Conservation (phyloP, 2,888 invertebrate genomes). For the Acleris laterana region DNA sequence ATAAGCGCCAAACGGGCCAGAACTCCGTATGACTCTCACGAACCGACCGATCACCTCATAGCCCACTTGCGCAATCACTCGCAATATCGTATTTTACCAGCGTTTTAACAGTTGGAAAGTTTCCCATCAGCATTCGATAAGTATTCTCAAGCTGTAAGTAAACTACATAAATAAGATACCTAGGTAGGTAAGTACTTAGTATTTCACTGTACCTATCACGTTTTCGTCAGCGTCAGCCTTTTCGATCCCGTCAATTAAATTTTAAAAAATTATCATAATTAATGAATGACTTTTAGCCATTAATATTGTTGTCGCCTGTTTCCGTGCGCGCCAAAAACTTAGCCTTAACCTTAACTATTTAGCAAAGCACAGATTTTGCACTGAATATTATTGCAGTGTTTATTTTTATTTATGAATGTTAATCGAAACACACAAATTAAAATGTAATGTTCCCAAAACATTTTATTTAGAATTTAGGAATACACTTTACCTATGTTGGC, state of each 20-base stretch:
- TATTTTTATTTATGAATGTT: too few relatives aligned
- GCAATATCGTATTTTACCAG: constrained; percentile 30
- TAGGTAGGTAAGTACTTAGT: too few relatives aligned
- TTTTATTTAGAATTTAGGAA: neutral
- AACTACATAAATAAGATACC: neutral
- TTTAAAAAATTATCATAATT: too few relatives aligned
- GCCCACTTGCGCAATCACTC: constrained; percentile 31
- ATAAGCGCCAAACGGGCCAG: constrained; percentile 21
- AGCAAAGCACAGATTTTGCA: too few relatives aligned
- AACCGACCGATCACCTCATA: constrained; percentile 30
- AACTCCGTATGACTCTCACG: constrained; percentile 30
- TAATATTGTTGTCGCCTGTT: too few relatives aligned
- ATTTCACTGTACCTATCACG: too few relatives aligned
- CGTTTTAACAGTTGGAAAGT: constrained; percentile 28
- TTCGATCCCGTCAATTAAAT: too few relatives aligned
- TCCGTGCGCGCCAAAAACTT: too few relatives aligned
- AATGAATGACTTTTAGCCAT: too few relatives aligned
- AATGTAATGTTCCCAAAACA: neutral
- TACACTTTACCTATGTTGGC: neutral
- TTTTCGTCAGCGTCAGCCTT: too few relatives aligned
- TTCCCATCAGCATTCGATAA: constrained; percentile 11
- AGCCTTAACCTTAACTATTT: too few relatives aligned
- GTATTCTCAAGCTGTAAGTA: neutral
- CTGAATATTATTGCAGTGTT: too few relatives aligned
- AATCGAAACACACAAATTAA: neutral